Base-by-base conservation (phyloP, 1,140 invertebrate genomes). In the Drosophila suzukii region DNA sequence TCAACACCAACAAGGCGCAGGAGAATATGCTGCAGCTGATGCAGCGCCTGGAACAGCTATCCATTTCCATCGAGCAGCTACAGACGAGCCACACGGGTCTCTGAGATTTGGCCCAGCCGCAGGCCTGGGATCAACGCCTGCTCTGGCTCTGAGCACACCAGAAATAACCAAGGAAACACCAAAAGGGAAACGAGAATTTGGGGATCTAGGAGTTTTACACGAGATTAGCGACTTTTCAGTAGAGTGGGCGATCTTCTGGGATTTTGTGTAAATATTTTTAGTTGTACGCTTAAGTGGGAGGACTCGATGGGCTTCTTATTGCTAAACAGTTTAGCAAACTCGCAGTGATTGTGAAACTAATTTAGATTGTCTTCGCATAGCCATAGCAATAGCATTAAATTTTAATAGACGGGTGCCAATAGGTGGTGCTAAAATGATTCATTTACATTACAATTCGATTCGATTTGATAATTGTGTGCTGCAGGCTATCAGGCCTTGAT, bases 21-120 rank as follows among this genome's bases (percentile, higher is more conserved):
- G 95, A 96, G 76, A 97, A 97, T 81, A 97, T 97, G 96, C 93
- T 94, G 46, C 95, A 96, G 86, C 93, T 97, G 58, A 96, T 97
- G 72, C 94, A 96, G 91, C 95, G 96, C 72, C 94, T 97, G 49
- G 96, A 97, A 90, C 96, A 97, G 82, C 92, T 97, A 0, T 97
- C 96, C 81, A 94, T 96, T 54, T 97, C 96, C 49, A 97, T 97
- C 88, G 97, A 97, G 92, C 95, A 96, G 85, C 92, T 97, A 47
- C 96, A 97, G 89, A 94, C 93, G 66, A 94, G 94, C 92, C 93
- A 92, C 66, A 92, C 91, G 77, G 90, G 91, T 78, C 84, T 92
- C 75, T 92, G 88, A 92, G 82, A 91, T 58, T 78, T 85, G 81
- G 81, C 67, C 65, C 63, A 68, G 20, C 50, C 62, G 78, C 82